Evolutionary conservation across 2,888 invertebrate genomes (phyloP).

Genomic region (Parasteatoda lunata): DNA sequence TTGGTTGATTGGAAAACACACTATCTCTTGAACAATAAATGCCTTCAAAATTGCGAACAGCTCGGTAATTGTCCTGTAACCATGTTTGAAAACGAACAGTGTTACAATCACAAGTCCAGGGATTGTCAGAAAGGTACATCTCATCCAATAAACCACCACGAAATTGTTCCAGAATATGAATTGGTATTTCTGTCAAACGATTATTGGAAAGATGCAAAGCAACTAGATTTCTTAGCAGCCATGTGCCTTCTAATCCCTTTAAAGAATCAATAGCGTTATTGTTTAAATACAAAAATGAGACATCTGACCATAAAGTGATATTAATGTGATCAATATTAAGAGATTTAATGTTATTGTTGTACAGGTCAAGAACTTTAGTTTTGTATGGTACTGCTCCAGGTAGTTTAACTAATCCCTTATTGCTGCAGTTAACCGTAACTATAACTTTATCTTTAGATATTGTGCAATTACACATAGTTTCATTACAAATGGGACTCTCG

Average conservation of each 20-base stretch:
- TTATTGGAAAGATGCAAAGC: constrained; percentile 69
- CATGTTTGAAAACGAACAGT: constrained; percentile 69
- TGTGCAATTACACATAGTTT: constrained; percentile 66
- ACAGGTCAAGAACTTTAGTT: constrained; percentile 66
- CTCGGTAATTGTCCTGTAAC: constrained; percentile 67
- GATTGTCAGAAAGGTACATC: constrained; percentile 70
- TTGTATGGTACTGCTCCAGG: constrained; percentile 67
- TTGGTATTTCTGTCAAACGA: constrained; percentile 69
- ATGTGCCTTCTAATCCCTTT: constrained; percentile 67
- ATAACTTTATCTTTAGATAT: constrained; percentile 56
- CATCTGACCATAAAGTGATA: constrained; percentile 49
- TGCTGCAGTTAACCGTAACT: constrained; percentile 69
- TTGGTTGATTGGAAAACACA: constrained; percentile 52
- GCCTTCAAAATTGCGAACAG: constrained; percentile 67
- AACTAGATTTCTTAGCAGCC: constrained; percentile 66
- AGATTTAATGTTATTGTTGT: constrained; percentile 66
- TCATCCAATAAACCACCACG: constrained; percentile 63
- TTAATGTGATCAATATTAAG: constrained; percentile 53
- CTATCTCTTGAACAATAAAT: constrained; percentile 66
- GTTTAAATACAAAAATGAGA: constrained; percentile 67
- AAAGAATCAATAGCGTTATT: constrained; percentile 69
- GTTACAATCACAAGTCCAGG: constrained; percentile 71
- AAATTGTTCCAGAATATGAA: constrained; percentile 69
- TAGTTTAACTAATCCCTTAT: constrained; percentile 51
- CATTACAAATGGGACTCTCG: constrained; percentile 64